phyloP scores from a whole-genome alignment of 2,113 vertebrate genomes.

The Protobothrops flavoviridis region DNA sequence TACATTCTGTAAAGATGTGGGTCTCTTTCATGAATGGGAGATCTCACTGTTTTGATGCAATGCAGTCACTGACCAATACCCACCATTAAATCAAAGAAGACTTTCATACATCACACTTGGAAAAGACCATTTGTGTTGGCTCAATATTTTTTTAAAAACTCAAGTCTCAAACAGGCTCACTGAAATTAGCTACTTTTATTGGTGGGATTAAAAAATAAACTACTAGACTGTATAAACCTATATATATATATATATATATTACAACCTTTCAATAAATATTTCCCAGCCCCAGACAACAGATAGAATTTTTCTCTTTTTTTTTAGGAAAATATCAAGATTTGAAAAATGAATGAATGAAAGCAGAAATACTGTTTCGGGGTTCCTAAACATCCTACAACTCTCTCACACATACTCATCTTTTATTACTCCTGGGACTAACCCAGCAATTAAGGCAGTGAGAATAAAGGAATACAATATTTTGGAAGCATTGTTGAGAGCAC shows the following conservation, averaged over 20 bases:
- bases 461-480: neutral
- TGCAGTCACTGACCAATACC: neutral
- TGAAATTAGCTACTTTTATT: constrained; percentile 57
- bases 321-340: constrained; percentile 65
- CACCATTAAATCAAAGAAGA: neutral
- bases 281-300: constrained; percentile 30
- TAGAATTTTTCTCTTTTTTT: constrained; percentile 1
- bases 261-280: constrained; percentile 36
- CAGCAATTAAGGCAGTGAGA: rapidly evolving
- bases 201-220: constrained; percentile 66
- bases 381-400: rapidly evolving
- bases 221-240: constrained; percentile 61
- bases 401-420: neutral
- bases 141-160: neutral
- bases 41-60: neutral
- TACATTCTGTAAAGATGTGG: neutral
- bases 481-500: neutral
- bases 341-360: constrained; percentile 14
- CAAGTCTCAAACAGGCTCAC: constrained; percentile 16
- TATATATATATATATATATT: constrained; percentile 19
- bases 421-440: neutral
- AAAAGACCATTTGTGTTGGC: too few relatives aligned
- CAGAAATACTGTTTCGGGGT: neutral
- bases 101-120: neutral
- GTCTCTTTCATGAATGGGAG: neutral